A percentile compares a stretch with the other conserved stretches of the same genome.
Evolutionary conservation across 1,140 invertebrate species (phyloP).

Genomic region (Caenorhabditis tropicalis): DNA sequence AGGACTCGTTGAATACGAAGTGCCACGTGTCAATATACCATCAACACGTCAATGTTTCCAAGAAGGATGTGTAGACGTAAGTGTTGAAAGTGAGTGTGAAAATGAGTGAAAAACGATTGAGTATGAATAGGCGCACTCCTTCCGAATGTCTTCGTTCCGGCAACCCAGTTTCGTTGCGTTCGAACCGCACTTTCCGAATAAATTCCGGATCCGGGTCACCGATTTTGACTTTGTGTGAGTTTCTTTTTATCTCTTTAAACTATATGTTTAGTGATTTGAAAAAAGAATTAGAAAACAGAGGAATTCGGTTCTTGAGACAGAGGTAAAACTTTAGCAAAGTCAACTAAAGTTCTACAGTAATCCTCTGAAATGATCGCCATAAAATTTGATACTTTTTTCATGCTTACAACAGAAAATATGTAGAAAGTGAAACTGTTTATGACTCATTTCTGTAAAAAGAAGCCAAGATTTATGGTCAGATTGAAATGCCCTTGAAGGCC

Average conservation of each 20-base stretch:
- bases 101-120: neutral
- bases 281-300: no score
- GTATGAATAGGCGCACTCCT: constrained; percentile 48
- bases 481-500: neutral
- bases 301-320: no score
- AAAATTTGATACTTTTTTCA: no score
- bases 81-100: neutral
- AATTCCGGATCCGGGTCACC: constrained; percentile 49
- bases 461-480: neutral
- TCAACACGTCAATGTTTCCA: constrained; percentile 55
- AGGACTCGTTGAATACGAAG: constrained; percentile 53
- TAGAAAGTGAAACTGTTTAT: neutral
- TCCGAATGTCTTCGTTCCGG: constrained; percentile 57
- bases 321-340: no score
- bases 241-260: constrained; percentile 1
- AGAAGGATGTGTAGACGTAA: constrained; percentile 59
- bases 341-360: no score
- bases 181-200: constrained; percentile 55
- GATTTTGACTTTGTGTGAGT: constrained; percentile 58
- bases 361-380: no score
- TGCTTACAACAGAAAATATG: no score
- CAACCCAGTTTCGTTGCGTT: constrained; percentile 53
- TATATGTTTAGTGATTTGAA: neutral
- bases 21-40: constrained; percentile 49
- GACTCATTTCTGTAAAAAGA: neutral